A percentile compares a stretch with the other conserved stretches of the same genome.
Evolutionary conservation across 2,113 vertebrate species (phyloP).

Genomic region (Tilapia sparmanii): DNA sequence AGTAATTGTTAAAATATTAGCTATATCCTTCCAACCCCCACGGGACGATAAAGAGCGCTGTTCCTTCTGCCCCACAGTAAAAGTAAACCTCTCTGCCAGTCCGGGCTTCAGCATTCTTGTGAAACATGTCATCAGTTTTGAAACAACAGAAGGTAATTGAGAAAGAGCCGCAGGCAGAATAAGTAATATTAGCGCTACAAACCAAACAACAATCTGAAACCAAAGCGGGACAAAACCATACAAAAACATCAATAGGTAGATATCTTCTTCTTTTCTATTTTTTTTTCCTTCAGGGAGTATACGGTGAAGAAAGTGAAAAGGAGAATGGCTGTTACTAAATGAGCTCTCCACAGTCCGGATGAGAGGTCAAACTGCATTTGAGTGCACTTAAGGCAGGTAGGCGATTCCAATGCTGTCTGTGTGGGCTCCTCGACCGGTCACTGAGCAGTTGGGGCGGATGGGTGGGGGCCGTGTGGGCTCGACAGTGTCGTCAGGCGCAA

Average conservation of each 20-base stretch:
- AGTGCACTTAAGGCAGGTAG: constrained; percentile 73
- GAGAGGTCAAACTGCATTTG: constrained; percentile 66
- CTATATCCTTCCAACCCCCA: constrained; percentile 52
- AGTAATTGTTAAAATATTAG: constrained; percentile 56
- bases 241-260: constrained; percentile 57
- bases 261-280: constrained; percentile 17
- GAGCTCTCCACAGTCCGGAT: constrained; percentile 45
- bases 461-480: neutral
- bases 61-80: constrained; percentile 9
- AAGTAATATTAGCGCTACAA: constrained; percentile 48
- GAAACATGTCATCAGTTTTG: constrained; percentile 30
- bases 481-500: neutral
- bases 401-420: constrained; percentile 50
- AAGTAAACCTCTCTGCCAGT: constrained; percentile 18
- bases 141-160: constrained; percentile 40
- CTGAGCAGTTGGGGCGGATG: neutral
- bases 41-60: constrained; percentile 5
- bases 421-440: neutral
- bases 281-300: constrained; percentile 6
- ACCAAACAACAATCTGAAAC: constrained; percentile 55
- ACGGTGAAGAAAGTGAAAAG: constrained; percentile 31
- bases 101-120: neutral
- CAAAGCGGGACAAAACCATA: constrained; percentile 59
- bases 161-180: constrained; percentile 53
- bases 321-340: constrained; percentile 18